Percentiles rank a stretch among this genome's conserved stretches.
These are phyloP conservation scores for Puffinus mauretanicus DNA, from an alignment of 2,113 vertebrate genomes.

Conservation along the genomic window DNA sequence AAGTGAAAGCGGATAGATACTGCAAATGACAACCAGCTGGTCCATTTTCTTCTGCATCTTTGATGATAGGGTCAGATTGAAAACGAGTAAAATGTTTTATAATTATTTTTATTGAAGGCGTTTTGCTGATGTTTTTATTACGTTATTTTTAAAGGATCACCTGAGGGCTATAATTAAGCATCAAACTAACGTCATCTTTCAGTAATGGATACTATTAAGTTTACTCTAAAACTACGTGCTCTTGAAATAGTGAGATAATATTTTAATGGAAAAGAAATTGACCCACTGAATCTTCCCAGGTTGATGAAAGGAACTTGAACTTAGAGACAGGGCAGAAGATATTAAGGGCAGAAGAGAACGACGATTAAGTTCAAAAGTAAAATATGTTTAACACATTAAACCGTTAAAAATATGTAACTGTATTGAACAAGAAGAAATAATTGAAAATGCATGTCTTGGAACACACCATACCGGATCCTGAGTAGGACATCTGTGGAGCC, in stretches of 20 bases:
- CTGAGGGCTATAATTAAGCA: not conserved
- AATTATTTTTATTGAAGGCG: constrained; percentile 52
- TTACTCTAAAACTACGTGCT: not conserved
- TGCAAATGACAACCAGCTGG: constrained; percentile 83
- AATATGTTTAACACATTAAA: not conserved
- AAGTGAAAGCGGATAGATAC: constrained; percentile 96
- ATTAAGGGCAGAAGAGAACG: not conserved
- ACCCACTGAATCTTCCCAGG: not conserved
- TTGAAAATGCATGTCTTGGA: not conserved
- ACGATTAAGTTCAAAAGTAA: not conserved
- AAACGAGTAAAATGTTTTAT: constrained; percentile 7
- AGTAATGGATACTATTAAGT: not conserved
- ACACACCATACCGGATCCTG: not conserved
- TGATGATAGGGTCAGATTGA: not conserved
- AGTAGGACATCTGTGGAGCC: not conserved
- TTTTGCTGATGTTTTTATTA: constrained; percentile 21
- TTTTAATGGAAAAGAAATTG: not conserved
- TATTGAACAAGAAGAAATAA: not conserved
- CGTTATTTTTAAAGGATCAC: not conserved
- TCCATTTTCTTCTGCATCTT: not conserved
- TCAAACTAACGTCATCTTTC: not conserved
- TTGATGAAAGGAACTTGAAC: not conserved
- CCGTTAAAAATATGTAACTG: not conserved
- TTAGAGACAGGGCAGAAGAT: not conserved
- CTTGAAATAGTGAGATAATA: not conserved